Percentiles rank a stretch among this genome's conserved stretches.
These are phyloP conservation scores for Ornithoptera alexandrae DNA, from an alignment of 2,888 invertebrate genomes.

Conservation along the genomic window DNA sequence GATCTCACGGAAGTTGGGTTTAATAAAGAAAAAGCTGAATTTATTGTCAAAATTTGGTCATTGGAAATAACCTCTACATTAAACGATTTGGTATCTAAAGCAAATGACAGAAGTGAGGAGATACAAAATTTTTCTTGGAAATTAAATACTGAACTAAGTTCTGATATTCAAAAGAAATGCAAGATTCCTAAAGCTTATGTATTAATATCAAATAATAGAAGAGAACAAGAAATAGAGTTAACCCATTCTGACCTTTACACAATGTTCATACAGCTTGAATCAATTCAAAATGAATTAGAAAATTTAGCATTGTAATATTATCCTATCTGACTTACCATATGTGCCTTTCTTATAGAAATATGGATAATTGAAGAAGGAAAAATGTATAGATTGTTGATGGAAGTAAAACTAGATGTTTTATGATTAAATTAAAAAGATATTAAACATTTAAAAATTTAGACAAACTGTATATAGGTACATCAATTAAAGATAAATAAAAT, in stretches of 20 bases:
- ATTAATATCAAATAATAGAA: constrained; percentile 42
- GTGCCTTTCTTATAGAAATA: constrained; percentile 20
- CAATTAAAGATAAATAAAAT: neutral
- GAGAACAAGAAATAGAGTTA: constrained; percentile 59
- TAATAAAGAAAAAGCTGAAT: constrained; percentile 57
- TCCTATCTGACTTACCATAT: constrained; percentile 3
- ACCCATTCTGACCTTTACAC: constrained; percentile 67
- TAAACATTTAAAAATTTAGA: neutral
- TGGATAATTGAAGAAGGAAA: neutral
- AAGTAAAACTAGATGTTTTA: neutral
- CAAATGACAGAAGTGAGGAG: constrained; percentile 42
- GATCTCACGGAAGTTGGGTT: constrained; percentile 59
- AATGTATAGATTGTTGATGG: neutral
- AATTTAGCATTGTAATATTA: constrained; percentile 39
- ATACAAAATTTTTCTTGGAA: constrained; percentile 59
- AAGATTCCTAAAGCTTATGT: constrained; percentile 68
- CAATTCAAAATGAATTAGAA: constrained; percentile 71
- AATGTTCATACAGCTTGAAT: constrained; percentile 67
- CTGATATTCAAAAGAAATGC: constrained; percentile 62
- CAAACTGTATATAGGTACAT: neutral
- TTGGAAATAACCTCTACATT: constrained; percentile 60
- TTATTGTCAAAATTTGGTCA: constrained; percentile 67
- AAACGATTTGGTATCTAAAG: constrained; percentile 51
- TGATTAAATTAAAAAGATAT: neutral
- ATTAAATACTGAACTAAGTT: constrained; percentile 70